Evolutionary conservation across 2,113 vertebrate species (phyloP).

Genomic region (Anser brachyrhynchus): DNA sequence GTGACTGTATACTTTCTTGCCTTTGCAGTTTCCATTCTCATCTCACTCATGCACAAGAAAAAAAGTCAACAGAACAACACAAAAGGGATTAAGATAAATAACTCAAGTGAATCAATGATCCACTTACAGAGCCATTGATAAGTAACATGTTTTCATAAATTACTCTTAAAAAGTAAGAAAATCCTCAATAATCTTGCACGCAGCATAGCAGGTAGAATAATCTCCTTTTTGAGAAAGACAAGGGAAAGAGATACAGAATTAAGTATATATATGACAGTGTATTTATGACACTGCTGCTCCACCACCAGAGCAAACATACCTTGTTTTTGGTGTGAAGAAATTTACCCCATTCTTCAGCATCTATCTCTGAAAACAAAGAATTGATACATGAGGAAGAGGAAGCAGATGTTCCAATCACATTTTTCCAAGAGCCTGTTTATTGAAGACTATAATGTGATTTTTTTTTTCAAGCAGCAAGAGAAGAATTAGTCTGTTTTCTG

Average conservation of each 20-base stretch:
- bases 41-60: not conserved
- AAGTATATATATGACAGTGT: not conserved
- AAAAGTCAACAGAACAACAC: not conserved
- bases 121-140: not conserved
- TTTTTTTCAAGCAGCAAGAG: not conserved
- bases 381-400: not conserved
- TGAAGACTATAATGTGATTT: not conserved
- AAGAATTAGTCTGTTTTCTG: not conserved
- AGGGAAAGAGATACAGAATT: not conserved
- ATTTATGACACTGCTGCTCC: not conserved
- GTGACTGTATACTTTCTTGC: not conserved
- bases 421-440: not conserved
- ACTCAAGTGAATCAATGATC: not conserved
- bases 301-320: slow-evolving; percentile 74
- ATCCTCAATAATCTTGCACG: not conserved
- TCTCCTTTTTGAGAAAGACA: not conserved
- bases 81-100: not conserved
- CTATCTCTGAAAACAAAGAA: slow-evolving; percentile 84
- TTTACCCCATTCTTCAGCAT: slow-evolving; percentile 98
- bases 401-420: not conserved
- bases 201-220: not conserved
- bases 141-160: not conserved
- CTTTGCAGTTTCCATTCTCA: not conserved
- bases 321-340: slow-evolving; percentile 99
- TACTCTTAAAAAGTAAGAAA: not conserved